Evolutionary conservation across 1,140 invertebrate species (phyloP).

Genomic region (Drosophila leontia): DNA sequence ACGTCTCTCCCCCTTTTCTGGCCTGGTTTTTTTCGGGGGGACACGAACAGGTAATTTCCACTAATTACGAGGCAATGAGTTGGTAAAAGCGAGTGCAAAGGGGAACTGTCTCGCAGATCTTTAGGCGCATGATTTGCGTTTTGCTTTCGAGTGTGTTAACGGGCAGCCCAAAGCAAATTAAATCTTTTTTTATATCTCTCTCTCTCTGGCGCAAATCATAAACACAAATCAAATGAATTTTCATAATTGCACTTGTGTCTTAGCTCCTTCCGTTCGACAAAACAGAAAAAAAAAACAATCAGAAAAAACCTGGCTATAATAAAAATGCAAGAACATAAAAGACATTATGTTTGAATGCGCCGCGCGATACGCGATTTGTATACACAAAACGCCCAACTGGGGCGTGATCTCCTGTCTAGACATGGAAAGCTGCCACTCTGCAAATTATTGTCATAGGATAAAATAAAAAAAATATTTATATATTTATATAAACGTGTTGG

Average conservation of each 20-base stretch:
- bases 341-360: conserved; percentile 40
- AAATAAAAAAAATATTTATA: neutral
- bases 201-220: conserved; percentile 59
- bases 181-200: conserved; percentile 20
- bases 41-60: conserved; percentile 74
- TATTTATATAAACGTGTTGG: neutral
- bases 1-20: neutral
- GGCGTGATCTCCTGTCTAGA: conserved; percentile 34
- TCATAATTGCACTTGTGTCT: conserved; percentile 76
- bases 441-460: conserved; percentile 8
- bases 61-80: conserved; percentile 82
- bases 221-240: conserved; percentile 80
- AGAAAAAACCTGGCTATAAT: neutral
- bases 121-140: conserved; percentile 74
- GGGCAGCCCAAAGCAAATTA: conserved; percentile 52
- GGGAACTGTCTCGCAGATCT: conserved; percentile 45
- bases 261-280: conserved; percentile 50
- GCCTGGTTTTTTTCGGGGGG: conserved; percentile 45
- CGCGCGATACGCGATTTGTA: conserved; percentile 24
- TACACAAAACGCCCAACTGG: conserved; percentile 5
- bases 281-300: neutral
- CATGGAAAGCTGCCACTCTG: conserved; percentile 23
- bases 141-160: conserved; percentile 56
- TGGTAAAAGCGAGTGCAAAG: conserved; percentile 63
- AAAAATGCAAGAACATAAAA: conserved; percentile 44